Base-by-base conservation (phyloP, 2,797 vertebrate genomes). In the Pipistrellus nathusii region DNA sequence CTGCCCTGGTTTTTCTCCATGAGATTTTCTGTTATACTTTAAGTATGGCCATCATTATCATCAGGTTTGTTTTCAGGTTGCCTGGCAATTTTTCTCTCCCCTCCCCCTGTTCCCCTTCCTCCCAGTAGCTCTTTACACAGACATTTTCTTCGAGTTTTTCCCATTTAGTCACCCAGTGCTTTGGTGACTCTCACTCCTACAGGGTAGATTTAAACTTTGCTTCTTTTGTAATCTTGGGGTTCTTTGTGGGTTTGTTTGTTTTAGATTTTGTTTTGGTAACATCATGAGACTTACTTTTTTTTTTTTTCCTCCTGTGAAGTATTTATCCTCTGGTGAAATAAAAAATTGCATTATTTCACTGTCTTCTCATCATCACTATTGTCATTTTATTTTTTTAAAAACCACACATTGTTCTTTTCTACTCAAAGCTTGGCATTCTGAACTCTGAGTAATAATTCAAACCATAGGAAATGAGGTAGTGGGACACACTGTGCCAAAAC, bases 291-390 rank as follows among this genome's bases (percentile, higher is more conserved):
- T 96, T 18, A 55, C 21, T 66, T 48, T 44, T 44, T 44, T 44
- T 48, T 13, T 41, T 13, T 5, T n/a, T 23, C 9, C 8, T 18
- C 20, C 18, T 18, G 2, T 0, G 0, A 87, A 84, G 20, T 32
- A 88, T 87, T 78, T 89, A 32, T 25, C 69, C 25, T 91, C 72
- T 93, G 69, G 82, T 3, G 12, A n/a, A 94, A 90, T 75, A 21
- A 82, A 94, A 82, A 94, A 35, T 89, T 77, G 21, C 13, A 84
- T 94, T 86, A 92, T 96, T 94, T 86, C 41, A 75, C 46, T 92
- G 76, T 96, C 80, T 92, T 90, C 30, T 96, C 95, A 95, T 95
- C 88, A 95, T 92, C 38, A 51, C 90, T 89, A 92, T 96, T 96
- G 83, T 92, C 93, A 75, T 95, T 95, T 91, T 86, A 73, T 75